These are phyloP conservation scores for Drosophila melanica DNA, from an alignment of 1,140 invertebrate species.

Conservation along the genomic window DNA sequence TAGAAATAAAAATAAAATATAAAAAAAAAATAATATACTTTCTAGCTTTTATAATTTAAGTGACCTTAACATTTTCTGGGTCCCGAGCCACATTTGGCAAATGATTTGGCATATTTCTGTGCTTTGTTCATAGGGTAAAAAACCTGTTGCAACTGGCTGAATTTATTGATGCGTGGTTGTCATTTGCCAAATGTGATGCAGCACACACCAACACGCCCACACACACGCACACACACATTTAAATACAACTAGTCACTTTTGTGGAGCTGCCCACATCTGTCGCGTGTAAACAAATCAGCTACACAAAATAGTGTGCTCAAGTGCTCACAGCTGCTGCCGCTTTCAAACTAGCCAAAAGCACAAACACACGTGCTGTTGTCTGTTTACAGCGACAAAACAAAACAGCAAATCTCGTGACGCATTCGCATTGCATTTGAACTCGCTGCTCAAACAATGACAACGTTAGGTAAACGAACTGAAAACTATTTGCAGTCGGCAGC, in stretches of 20 bases:
- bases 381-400: constrained; percentile 33
- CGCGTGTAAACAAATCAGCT: constrained; percentile 53
- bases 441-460: constrained; percentile 69
- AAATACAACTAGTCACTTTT: constrained; percentile 21
- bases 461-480: constrained; percentile 69
- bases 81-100: constrained; percentile 42
- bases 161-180: constrained; percentile 30
- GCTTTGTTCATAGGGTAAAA: constrained; percentile 6
- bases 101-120: constrained; percentile 57
- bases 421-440: constrained; percentile 63
- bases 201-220: constrained; percentile 25
- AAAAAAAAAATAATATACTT: constrained; percentile 59
- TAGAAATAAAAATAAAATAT: constrained; percentile 39
- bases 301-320: constrained; percentile 22
- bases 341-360: constrained; percentile 26
- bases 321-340: constrained; percentile 12
- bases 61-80: constrained; percentile 50
- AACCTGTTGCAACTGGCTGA: constrained; percentile 26
- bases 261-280: constrained; percentile 39
- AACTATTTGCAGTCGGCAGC: constrained; percentile 70
- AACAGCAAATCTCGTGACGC: constrained; percentile 66
- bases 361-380: constrained; percentile 36
- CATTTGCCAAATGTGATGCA: constrained; percentile 34
- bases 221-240: constrained; percentile 7
- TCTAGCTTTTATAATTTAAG: constrained; percentile 49